Percentiles rank a stretch among this genome's conserved stretches.
Conservation (phyloP, 2,113 vertebrate genomes). For the Carlito syrichta region DNA sequence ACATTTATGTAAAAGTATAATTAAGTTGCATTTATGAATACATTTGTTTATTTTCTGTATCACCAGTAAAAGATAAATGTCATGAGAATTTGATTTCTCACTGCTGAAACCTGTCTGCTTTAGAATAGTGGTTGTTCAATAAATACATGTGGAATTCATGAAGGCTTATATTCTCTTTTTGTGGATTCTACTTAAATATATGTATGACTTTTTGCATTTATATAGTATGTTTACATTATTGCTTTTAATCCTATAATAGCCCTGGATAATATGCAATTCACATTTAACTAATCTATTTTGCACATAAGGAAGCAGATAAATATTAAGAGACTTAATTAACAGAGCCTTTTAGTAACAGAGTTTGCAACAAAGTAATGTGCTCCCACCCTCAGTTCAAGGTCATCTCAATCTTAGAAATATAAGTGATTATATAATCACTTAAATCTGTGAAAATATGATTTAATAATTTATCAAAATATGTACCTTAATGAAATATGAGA, state of each 20-base stretch:
- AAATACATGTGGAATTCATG: background rate
- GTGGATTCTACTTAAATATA: background rate
- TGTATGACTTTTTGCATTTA: background rate
- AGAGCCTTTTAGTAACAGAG: background rate
- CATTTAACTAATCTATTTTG: conserved; percentile 33
- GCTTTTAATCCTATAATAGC: background rate
- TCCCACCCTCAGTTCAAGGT: background rate
- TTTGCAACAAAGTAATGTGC: background rate
- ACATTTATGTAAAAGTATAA: background rate
- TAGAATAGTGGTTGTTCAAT: background rate
- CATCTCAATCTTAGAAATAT: background rate
- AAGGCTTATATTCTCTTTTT: background rate
- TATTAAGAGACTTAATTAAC: background rate
- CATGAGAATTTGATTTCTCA: background rate
- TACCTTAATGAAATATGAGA: background rate
- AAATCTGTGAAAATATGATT: background rate
- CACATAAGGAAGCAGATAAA: background rate
- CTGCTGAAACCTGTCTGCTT: background rate
- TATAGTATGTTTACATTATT: background rate
- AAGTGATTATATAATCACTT: background rate
- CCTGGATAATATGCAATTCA: background rate
- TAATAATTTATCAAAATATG: background rate
- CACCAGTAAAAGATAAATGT: background rate
- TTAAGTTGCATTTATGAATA: background rate
- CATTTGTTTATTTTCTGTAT: background rate